Base-by-base conservation (phyloP, 2,888 invertebrate species). In the Ophion obscuratus region DNA sequence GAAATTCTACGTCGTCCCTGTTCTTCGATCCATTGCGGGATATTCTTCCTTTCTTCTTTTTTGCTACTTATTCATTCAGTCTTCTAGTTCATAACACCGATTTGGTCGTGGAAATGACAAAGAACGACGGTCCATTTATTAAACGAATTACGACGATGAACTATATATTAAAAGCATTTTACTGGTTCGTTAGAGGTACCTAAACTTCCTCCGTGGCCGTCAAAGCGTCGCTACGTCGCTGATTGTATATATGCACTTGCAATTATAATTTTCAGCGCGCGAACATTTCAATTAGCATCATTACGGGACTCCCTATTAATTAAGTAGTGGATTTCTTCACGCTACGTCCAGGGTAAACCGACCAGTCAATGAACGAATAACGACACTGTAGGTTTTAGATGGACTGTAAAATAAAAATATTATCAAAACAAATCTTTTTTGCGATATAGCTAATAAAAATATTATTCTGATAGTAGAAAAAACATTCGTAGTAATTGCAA, bases 191-290 rank as follows among this genome's bases (percentile, higher is more conserved):
- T 57, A 70, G 62, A 61, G 20, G 68, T 40, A 74, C 27, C 59
- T 57, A 14, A 7, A 64, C 40, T 11, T 77, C 53, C 40, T 36
- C 14, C 47, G 24, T 59, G 36, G 68, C 70, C 20, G 70, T 59
- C 11, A 36, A 7, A 74, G 61, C 36, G 62, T 74, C 11, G 66
- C 31, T 9, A 64, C 57, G 24, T 76, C 57, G 59, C 44, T 70
- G 36, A 71, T 62, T 84, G 64, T 84, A 59, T 80, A 64, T 70
- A 36, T 75, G 59, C 66, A 66, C 40, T 44, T 76, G 64, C 76
- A 84, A 84, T 84, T 80, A 84, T 71, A 75, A 84, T 84, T 75
- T 71, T 17, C 27, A 7, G 76, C 64, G 76, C 20, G 17, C 70
- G 59, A 53, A 53, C 61, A 53, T 17, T 66, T 79, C 57, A 75